phyloP scores from a whole-genome alignment of 2,113 vertebrate genomes.

The Vanacampus margaritifer region DNA sequence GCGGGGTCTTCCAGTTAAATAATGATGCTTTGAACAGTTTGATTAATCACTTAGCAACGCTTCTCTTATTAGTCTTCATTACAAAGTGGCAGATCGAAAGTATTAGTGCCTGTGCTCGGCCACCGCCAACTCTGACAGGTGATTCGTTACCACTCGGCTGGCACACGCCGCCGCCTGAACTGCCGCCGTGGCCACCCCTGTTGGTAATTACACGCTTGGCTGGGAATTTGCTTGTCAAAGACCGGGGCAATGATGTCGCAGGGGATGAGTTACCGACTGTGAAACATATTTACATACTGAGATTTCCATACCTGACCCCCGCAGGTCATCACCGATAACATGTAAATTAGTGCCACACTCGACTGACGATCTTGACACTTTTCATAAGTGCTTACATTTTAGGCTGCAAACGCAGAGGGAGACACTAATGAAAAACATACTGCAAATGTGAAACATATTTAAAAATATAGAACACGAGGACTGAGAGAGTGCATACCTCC shows the following conservation, averaged over 20 bases:
- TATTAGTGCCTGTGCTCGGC: conserved; percentile 14
- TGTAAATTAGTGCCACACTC: conserved; percentile 1
- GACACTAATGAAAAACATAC: not conserved
- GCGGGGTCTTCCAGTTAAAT: not conserved
- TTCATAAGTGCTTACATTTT: too few relatives aligned
- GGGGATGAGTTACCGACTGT: conserved; percentile 38
- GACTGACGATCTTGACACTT: not conserved
- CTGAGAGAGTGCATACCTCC: not conserved
- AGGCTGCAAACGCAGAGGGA: not conserved
- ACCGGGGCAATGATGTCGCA: conserved; percentile 28
- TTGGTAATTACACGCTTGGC: conserved; percentile 62
- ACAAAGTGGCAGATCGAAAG: not conserved
- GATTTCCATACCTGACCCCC: conserved; percentile 43
- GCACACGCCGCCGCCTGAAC: not conserved
- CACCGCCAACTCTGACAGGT: conserved; percentile 24
- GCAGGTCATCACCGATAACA: conserved; percentile 32
- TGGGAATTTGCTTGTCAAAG: conserved; percentile 55
- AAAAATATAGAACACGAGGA: not conserved
- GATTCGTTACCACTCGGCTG: conserved; percentile 32
- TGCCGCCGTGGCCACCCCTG: conserved; percentile 28
- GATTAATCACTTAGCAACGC: not conserved
- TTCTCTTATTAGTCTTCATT: not conserved
- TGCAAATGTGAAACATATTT: not conserved
- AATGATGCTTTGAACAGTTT: not conserved
- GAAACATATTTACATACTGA: conserved; percentile 36